Percentiles rank a stretch among this genome's conserved stretches.
These are phyloP conservation scores for Hippasteria phrygiana DNA, from an alignment of 53 echinoderm and acorn worm genomes.

Conservation along the genomic window DNA sequence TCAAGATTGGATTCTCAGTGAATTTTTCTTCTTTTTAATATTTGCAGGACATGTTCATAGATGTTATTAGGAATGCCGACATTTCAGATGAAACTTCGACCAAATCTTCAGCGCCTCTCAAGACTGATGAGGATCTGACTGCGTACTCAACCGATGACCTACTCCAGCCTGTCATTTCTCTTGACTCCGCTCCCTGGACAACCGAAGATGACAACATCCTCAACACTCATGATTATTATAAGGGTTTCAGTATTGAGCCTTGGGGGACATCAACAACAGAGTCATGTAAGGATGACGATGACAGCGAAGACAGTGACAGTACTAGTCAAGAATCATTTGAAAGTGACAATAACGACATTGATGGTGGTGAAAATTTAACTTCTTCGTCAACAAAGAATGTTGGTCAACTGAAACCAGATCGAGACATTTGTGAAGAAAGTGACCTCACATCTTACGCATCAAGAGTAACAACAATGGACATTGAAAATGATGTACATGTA, in stretches of 20 bases:
- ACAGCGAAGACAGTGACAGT: constrained; percentile 37
- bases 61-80: constrained; percentile 31
- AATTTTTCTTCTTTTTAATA: background rate
- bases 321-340: constrained; percentile 25
- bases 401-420: background rate
- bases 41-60: constrained; percentile 43
- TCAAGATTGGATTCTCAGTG: background rate
- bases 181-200: constrained; percentile 33
- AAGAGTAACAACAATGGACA: background rate
- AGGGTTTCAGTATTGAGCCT: background rate
- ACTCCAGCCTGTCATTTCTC: constrained; percentile 18
- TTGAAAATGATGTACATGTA: background rate
- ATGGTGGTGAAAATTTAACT: background rate
- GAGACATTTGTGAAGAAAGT: background rate
- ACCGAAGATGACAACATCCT: background rate
- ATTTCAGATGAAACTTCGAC: constrained; percentile 11
- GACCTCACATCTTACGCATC: constrained; percentile 5
- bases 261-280: constrained; percentile 6
- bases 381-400: background rate
- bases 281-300: constrained; percentile 1
- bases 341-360: constrained; percentile 4
- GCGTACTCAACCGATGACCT: constrained; percentile 19
- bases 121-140: background rate
- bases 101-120: background rate
- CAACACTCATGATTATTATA: background rate